Evolutionary conservation across 92 coral and sea anemone genomes (phyloP), one percentile per base, ranked within the genome.

Genomic region (Palythoa grandis): DNA sequence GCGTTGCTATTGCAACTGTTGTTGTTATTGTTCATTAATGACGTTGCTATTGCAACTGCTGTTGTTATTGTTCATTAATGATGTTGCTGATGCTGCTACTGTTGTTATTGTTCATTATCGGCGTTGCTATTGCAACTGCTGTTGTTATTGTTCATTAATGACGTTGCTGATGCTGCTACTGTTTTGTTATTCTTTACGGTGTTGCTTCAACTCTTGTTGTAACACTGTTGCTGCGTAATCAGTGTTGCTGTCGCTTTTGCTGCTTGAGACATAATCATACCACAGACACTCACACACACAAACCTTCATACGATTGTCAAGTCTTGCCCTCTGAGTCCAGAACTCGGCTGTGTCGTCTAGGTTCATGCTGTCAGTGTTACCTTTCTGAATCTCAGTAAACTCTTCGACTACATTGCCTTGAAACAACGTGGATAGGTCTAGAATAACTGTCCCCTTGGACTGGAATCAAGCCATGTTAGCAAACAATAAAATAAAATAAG

Each of bases 341-440:
- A 98, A 96, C 87, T 96, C 98, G 52, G 88, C 75, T 7, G 88
- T 87, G 70, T 73, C 89, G 60, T 86, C 85, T 52, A 92, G 50
- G 1, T 70, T 86, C 91, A 91, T 90, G 67, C 95, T 92, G 82
- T 91, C 93, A 38, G 80, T 76, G 61, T 89, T 94, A 82, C 91
- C 86, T 25, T 85, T 91, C 91, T 92, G 89, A 56, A 96, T 91
- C 53, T 86, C 92, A 20, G 90, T 57, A 74, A 96, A 96, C 83
- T 94, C 98, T 61, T 93, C 93, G 78, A 87, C 48, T 24, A 92
- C 78, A 82, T 87, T 87, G 67, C 91, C 87, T 72, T 92, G 93
- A 82, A 94, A 92, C 79, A 96, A 84, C 70, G 84, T 88, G 25
- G 94, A 82, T 60, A 94, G 86, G 68, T 96, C 94, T 91, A 95